Evolutionary conservation across 92 coral and sea anemone species (phyloP), one percentile per base, ranked within the genome.

Genomic region (Paramuricea clavata): DNA sequence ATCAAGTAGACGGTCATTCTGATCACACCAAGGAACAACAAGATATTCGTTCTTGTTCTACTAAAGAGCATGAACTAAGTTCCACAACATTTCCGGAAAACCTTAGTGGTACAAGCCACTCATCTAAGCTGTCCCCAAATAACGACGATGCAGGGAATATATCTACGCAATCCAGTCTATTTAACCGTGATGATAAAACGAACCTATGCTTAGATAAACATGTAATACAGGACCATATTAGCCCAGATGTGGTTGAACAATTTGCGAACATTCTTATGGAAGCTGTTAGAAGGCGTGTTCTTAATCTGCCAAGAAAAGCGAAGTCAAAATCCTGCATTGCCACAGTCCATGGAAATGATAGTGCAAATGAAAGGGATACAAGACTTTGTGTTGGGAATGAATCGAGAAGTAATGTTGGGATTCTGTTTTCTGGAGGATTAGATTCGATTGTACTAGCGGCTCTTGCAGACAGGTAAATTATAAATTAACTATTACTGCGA

Each of bases 391-490:
- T n/a, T 5, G 43, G 11, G n/a, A 26, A 16, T 3, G 73, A 61
- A 27, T 59, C 47, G 22, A 75, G 16, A 16, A 87, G 93, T 70
- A 83, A 87, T 11, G 92, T 97, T 81, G 99, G 99, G 19, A 76
- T 97, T 83, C 85, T 97, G 16, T 97, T 97, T 43, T 97, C 99
- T 19, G 99, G 99, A 57, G 99, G 99, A 49, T 86, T 97, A 23
- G 99, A 97, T 74, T 97, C 99, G 9, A 97, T 97, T 82, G 93
- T 97, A 54, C 86, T 97, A 0, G 95, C 99, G 50, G 98, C 90
- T 10, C 81, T 97, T 50, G 97, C 98, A 12, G 98, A 97, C 74
- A 97, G 91, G 99, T 96, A 87, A 62, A n/a, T n/a, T n/a, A n/a
- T n/a, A n/a, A n/a, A n/a, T n/a, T n/a, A n/a, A n/a, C n/a, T n/a